A percentile compares a stretch with the other conserved stretches of the same genome.
These are phyloP conservation scores for Pseudochirops cupreus DNA, from an alignment of 2,797 vertebrate species.

Conservation along the genomic window DNA sequence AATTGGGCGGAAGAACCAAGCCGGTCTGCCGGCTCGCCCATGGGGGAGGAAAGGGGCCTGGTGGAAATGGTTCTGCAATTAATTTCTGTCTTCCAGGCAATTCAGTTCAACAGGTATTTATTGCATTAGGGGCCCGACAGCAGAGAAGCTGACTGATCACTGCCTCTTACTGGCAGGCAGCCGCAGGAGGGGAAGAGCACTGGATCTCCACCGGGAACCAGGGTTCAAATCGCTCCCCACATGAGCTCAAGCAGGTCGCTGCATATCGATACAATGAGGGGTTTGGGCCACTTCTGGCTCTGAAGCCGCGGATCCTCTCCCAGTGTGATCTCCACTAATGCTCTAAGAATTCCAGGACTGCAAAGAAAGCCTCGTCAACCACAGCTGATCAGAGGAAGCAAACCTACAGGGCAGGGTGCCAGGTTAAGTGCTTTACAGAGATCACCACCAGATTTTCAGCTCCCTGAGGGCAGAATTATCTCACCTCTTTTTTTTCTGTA, in stretches of 20 bases:
- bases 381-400: not conserved
- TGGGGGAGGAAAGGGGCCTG: not conserved
- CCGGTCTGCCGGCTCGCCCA: not conserved
- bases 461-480: not conserved
- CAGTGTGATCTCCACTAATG: not conserved
- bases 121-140: not conserved
- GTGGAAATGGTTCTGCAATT: not conserved
- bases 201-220: not conserved
- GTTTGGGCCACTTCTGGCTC: not conserved
- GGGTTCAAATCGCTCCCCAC: not conserved
- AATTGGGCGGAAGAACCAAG: not conserved
- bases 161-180: not conserved
- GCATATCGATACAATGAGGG: not conserved
- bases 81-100: not conserved
- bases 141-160: not conserved
- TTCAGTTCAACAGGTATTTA: not conserved
- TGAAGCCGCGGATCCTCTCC: not conserved
- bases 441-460: not conserved
- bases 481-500: not conserved
- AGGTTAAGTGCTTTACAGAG: not conserved
- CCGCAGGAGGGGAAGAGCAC: not conserved
- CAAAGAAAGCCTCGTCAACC: not conserved
- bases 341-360: not conserved
- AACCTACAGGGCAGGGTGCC: not conserved
- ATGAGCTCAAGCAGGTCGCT: too few species aligned